Percentiles rank a stretch among this genome's conserved stretches.
These are phyloP conservation scores for Pyxicephalus adspersus DNA, from an alignment of 2,113 vertebrate species.

Conservation along the genomic window DNA sequence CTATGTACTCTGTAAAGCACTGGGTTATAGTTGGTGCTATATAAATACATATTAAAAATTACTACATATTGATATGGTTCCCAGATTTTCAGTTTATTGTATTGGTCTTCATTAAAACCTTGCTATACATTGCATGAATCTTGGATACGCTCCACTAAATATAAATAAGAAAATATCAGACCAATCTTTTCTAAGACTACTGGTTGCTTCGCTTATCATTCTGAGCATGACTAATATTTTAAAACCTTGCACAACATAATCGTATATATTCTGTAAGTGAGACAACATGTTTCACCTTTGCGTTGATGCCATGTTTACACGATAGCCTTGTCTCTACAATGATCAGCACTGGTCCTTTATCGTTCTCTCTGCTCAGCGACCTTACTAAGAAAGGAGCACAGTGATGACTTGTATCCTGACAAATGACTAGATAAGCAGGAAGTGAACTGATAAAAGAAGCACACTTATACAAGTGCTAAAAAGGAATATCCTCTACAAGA, in stretches of 20 bases:
- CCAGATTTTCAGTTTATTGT: too few species aligned
- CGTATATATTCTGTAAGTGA: not conserved
- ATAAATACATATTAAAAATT: too few species aligned
- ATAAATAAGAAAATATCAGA: not conserved
- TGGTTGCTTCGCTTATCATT: not conserved
- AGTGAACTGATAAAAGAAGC: conserved; percentile 36
- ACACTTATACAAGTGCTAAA: conserved; percentile 29
- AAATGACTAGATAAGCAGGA: conserved; percentile 33
- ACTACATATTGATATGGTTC: too few species aligned
- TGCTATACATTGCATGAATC: too few species aligned
- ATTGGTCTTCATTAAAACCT: too few species aligned
- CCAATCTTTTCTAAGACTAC: not conserved
- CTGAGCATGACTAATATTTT: conserved; percentile 4
- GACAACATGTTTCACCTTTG: not conserved
- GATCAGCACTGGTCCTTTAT: conserved; percentile 28
- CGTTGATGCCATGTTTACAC: conserved; percentile 19
- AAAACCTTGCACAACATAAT: not conserved
- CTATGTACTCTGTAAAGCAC: too few species aligned
- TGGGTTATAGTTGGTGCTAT: too few species aligned
- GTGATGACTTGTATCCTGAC: conserved; percentile 38
- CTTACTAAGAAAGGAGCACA: conserved; percentile 10
- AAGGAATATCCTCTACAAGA: conserved; percentile 6
- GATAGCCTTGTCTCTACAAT: conserved; percentile 21
- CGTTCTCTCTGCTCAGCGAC: conserved; percentile 16
- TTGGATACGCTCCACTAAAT: too few species aligned